Conservation (phyloP, 2,797 vertebrate species). For the Vultur gryphus region DNA sequence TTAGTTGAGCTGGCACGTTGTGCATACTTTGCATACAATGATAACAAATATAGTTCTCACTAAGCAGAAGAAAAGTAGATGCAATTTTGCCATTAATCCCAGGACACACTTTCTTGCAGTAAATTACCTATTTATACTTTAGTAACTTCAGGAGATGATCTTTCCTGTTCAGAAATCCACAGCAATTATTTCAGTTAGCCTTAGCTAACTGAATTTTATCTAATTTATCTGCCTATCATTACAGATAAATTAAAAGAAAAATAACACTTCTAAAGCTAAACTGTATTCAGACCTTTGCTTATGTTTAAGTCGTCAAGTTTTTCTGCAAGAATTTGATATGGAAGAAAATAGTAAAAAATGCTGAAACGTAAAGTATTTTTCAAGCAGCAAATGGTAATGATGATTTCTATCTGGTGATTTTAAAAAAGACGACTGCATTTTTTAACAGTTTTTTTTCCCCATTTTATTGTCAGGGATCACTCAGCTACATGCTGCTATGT, state of each 20-base stretch:
- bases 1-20: neutral
- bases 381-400: constrained; percentile 3
- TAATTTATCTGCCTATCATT: neutral
- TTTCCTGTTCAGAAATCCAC: neutral
- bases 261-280: neutral
- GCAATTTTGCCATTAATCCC: neutral
- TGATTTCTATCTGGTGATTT: neutral
- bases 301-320: neutral
- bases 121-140: neutral
- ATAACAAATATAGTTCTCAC: neutral
- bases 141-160: neutral
- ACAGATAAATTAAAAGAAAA: neutral
- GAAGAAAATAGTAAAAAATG: constrained; percentile 26
- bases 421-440: neutral
- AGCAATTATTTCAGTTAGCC: constrained; percentile 6
- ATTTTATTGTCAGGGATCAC: constrained; percentile 1
- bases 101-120: neutral
- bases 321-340: neutral
- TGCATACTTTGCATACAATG: neutral
- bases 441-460: neutral
- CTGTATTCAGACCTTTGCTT: neutral
- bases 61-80: neutral
- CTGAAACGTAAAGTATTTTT: neutral
- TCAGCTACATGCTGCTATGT: neutral
- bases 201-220: neutral